phyloP scores from a whole-genome alignment of 2,113 vertebrate genomes.

The Terrapene triunguis region DNA sequence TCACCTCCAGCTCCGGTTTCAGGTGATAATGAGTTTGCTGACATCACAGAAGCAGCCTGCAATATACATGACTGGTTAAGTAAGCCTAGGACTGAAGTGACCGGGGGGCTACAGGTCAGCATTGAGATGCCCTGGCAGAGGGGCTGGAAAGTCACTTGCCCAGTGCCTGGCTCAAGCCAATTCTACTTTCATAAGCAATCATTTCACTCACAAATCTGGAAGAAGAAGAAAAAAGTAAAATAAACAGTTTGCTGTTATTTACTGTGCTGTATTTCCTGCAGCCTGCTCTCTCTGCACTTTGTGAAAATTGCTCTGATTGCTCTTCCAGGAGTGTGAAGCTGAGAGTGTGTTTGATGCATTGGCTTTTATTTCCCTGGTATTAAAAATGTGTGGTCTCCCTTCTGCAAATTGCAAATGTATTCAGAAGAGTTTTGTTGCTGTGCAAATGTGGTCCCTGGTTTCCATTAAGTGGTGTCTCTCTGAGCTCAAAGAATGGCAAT shows the following conservation, averaged over 20 bases:
- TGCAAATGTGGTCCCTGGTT: background rate
- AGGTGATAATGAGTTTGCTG: background rate
- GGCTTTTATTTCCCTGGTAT: background rate
- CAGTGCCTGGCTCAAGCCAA: background rate
- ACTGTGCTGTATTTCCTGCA: background rate
- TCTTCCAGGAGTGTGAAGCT: accelerated
- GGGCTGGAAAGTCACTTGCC: background rate
- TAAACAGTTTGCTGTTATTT: background rate
- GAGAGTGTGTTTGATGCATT: background rate
- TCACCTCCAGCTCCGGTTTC: background rate
- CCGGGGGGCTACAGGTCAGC: background rate
- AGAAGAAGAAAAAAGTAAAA: background rate
- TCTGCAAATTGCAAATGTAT: background rate
- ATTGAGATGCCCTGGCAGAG: background rate
- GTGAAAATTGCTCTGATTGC: background rate
- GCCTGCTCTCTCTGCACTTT: background rate
- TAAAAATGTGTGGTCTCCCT: accelerated
- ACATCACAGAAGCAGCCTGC: background rate
- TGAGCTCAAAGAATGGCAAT: background rate
- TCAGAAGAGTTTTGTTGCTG: background rate
- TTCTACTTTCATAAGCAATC: background rate
- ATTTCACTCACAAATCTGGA: background rate
- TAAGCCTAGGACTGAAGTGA: background rate
- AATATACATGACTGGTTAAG: background rate
- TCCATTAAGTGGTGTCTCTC: background rate